These are phyloP conservation scores for Sprattus sprattus DNA, from an alignment of 2,113 vertebrate genomes.

Conservation along the genomic window DNA sequence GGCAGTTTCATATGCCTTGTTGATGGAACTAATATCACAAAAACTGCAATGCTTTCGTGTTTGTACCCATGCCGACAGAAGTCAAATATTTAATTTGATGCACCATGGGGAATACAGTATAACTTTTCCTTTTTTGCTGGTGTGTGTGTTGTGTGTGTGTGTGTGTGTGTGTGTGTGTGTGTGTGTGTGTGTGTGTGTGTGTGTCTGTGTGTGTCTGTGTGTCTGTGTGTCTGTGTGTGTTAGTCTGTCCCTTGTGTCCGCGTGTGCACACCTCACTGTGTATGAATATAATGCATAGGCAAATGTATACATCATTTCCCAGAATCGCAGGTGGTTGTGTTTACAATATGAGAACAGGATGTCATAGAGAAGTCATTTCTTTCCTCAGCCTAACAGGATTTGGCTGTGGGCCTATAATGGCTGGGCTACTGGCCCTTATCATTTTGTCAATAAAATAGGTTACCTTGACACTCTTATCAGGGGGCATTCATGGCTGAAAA, in stretches of 20 bases:
- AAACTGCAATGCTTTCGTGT: neutral
- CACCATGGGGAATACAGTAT: neutral
- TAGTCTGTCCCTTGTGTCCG: neutral
- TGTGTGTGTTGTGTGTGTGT: neutral
- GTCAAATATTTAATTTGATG: neutral
- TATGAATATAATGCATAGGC: conserved; percentile 4
- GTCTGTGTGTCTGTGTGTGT: neutral
- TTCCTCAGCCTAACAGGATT: conserved; percentile 19
- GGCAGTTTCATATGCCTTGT: neutral
- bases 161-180: neutral
- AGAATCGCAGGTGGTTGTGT: neutral
- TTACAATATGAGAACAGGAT: neutral
- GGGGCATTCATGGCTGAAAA: conserved; percentile 40
- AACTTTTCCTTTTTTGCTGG: neutral
- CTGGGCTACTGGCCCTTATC: conserved; percentile 50
- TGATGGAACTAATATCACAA: neutral
- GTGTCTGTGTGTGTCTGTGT: neutral
- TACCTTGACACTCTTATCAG: conserved; percentile 50
- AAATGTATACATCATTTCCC: neutral
- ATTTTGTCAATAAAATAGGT: conserved; percentile 47
- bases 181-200: neutral
- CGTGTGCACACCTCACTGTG: neutral
- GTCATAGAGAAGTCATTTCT: neutral
- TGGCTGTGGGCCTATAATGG: conserved; percentile 23
- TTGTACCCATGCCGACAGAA: neutral